A percentile compares a stretch with the other conserved stretches of the same genome.
Evolutionary conservation across 1,140 invertebrate genomes (phyloP).

Genomic region (Limonius californicus): DNA sequence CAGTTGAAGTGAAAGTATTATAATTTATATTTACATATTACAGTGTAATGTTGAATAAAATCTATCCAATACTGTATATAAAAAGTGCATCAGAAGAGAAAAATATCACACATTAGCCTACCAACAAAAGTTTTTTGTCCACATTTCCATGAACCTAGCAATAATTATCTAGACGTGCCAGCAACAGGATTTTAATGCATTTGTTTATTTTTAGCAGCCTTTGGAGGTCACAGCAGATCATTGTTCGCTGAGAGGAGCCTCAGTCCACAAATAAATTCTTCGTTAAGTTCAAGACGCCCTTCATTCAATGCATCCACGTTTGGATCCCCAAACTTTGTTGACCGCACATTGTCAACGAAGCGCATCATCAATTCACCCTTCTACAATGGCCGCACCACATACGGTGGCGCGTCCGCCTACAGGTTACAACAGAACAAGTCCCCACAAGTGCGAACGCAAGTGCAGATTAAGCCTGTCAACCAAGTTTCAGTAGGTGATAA

Average conservation of each 20-base stretch:
- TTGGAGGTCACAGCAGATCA: slow-evolving; percentile 22
- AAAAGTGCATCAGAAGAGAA: too few species aligned
- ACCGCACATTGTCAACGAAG: slow-evolving; percentile 42
- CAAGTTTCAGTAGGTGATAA: slow-evolving; percentile 27
- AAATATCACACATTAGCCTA: too few species aligned
- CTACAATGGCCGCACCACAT: slow-evolving; percentile 75
- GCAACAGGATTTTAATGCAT: background rate
- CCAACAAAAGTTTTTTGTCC: too few species aligned
- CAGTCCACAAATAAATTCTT: slow-evolving; percentile 37
- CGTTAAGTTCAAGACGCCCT: slow-evolving; percentile 51
- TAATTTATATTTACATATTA: too few species aligned
- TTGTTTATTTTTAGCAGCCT: slow-evolving; percentile 16
- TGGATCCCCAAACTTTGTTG: slow-evolving; percentile 42
- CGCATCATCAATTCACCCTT: slow-evolving; percentile 64
- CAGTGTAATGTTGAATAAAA: too few species aligned
- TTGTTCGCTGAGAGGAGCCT: slow-evolving; percentile 29
- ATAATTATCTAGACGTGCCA: too few species aligned
- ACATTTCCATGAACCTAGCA: too few species aligned
- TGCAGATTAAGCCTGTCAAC: slow-evolving; percentile 52
- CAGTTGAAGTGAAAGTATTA: too few species aligned
- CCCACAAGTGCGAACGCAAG: slow-evolving; percentile 25
- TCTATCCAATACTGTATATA: too few species aligned
- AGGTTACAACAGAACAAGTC: slow-evolving; percentile 46
- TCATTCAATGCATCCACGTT: slow-evolving; percentile 56
- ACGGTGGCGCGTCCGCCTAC: slow-evolving; percentile 71